A percentile compares a stretch with the other conserved stretches of the same genome.
phyloP scores from a whole-genome alignment of 2,797 vertebrate species.

The Pseudopleuronectes americanus region DNA sequence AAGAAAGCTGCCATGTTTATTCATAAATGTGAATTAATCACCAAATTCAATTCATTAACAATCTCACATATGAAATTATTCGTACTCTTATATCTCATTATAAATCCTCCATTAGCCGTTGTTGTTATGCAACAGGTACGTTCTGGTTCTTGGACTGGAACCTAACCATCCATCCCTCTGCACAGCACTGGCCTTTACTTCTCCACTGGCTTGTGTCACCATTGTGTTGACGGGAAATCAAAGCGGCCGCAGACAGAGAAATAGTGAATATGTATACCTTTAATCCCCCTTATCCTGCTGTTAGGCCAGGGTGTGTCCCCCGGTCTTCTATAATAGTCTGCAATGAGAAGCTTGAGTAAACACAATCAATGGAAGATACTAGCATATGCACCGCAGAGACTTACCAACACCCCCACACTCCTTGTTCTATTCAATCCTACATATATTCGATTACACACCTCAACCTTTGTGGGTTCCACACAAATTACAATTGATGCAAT shows the following conservation, averaged over 20 bases:
- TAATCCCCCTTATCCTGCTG: conserved; percentile 81
- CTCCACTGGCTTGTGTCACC: conserved; percentile 2
- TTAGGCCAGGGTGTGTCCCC: conserved; percentile 78
- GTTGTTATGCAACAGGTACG: too few relatives aligned
- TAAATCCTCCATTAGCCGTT: too few relatives aligned
- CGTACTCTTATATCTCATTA: too few relatives aligned
- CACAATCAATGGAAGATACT: conserved; percentile 84
- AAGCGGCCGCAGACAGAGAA: conserved; percentile 48
- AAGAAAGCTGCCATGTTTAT: not conserved
- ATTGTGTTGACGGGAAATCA: conserved; percentile 57
- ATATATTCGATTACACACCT: conserved; percentile 61
- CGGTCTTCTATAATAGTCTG: conserved; percentile 81
- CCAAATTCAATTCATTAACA: too few relatives aligned
- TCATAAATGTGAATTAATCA: not conserved
- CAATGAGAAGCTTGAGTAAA: conserved; percentile 86
- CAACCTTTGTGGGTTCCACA: conserved; percentile 40
- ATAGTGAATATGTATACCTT: conserved; percentile 74
- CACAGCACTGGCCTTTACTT: not conserved
- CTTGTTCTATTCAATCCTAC: conserved; percentile 30
- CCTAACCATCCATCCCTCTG: not conserved
- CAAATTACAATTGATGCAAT: conserved; percentile 66
- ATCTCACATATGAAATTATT: too few relatives aligned
- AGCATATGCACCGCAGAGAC: conserved; percentile 72
- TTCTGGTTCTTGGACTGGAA: too few relatives aligned
- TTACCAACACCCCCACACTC: conserved; percentile 34